Base-by-base conservation (phyloP, 1,140 invertebrate genomes). In the Drosophila melanica region DNA sequence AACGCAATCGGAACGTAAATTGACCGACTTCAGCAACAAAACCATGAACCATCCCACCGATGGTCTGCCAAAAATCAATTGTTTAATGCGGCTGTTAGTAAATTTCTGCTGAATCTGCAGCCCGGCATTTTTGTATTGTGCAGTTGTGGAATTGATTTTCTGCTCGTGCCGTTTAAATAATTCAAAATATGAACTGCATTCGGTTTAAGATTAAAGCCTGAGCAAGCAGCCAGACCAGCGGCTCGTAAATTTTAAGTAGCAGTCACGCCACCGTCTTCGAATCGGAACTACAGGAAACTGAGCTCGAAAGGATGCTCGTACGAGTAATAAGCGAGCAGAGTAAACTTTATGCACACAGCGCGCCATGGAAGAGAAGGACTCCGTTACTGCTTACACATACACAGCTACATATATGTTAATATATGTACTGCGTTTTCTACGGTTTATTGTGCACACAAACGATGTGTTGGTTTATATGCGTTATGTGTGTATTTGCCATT, bases 51-150 rank as follows among this genome's bases (percentile, higher is more conserved):
- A 48, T 33, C 12, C 7, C n/a, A 57, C 14, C 58, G 30, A 60
- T 41, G 16, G 14, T 47, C 35, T 39, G n/a, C 54, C 69, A 60
- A 82, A 86, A 86, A 87, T 87, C 82, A 89, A 87, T 87, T 71
- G 68, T 42, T 57, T 51, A 86, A 66, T 77, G 47, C 45, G 50
- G 48, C 45, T 74, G 51, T 41, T 60, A 54, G 33, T 35, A 41
- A 62, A 74, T 78, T 76, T 78, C 11, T 54, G 67, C 66, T 62
- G 71, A 68, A 51, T 79, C 64, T 67, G 66, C 64, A 64, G 27
- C 42, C 42, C 48, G 47, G 10, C 35, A 42, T 37, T 67, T 65
- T 54, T 71, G 60, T 74, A 79, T 44, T 66, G 74, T 59, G 41
- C 37, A 41, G 35, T 39, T 57, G 41, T 33, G 39, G 39, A 27